Conservation (phyloP, 2,888 invertebrate species). For the Rotaria socialis region DNA sequence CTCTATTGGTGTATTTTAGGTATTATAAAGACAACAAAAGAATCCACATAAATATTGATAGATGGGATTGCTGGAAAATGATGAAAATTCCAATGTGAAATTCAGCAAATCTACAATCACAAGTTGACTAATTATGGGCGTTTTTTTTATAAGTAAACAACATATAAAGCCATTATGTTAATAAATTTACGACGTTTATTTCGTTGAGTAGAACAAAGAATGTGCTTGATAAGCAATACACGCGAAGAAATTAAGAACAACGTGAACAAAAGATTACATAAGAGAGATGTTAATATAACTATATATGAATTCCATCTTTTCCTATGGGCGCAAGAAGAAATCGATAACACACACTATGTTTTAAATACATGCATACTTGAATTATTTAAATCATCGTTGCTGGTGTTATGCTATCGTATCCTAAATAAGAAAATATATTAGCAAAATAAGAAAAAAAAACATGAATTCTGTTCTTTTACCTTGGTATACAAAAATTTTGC, state of each 20-base stretch:
- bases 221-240: neutral
- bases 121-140: too few relatives aligned
- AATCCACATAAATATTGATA: neutral
- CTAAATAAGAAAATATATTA: neutral
- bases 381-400: neutral
- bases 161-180: neutral
- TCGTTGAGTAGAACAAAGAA: slow-evolving; percentile 3
- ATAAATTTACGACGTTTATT: neutral
- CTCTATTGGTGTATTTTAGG: neutral
- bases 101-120: neutral
- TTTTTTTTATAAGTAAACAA: too few relatives aligned
- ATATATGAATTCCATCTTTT: neutral
- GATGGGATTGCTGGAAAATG: too few relatives aligned
- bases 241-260: neutral
- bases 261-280: neutral
- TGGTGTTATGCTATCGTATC: neutral
- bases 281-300: neutral
- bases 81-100: neutral
- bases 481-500: neutral
- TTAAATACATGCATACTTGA: neutral
- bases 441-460: neutral
- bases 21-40: neutral
- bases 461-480: neutral
- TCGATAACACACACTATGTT: neutral
- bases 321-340: neutral